A percentile compares a stretch with the other conserved stretches of the same genome.
Evolutionary conservation across 2,113 vertebrate species (phyloP).

Genomic region (Rhea pennata): DNA sequence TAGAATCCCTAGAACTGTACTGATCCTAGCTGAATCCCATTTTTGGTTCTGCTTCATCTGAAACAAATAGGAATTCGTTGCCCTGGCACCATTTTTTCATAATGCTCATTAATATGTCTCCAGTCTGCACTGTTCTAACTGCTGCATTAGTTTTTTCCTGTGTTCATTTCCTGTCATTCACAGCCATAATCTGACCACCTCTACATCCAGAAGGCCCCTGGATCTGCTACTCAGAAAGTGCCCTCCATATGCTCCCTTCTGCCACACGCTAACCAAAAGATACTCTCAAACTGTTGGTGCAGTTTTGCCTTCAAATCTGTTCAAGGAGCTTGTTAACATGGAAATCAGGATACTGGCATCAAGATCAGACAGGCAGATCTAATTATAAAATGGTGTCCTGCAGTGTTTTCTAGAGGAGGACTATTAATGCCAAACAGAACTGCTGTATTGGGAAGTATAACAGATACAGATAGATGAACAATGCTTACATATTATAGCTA

Average conservation of each 20-base stretch:
- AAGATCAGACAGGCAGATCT: background rate
- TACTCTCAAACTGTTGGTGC: background rate
- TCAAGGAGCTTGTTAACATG: background rate
- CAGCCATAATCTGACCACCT: background rate
- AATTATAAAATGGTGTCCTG: background rate
- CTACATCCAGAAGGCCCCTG: accelerated
- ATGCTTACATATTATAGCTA: background rate
- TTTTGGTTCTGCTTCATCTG: background rate
- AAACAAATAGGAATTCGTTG: background rate
- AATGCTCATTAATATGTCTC: background rate
- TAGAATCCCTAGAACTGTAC: background rate
- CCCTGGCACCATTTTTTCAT: accelerated
- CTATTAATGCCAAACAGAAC: background rate
- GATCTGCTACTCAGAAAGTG: background rate
- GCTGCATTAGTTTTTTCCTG: background rate
- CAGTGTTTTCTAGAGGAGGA: background rate
- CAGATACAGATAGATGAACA: background rate
- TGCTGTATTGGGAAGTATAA: background rate
- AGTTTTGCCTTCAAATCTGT: background rate
- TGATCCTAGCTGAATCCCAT: background rate
- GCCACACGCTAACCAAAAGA: background rate
- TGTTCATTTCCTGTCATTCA: background rate
- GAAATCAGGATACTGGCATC: background rate
- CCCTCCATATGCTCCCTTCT: accelerated
- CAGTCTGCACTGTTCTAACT: background rate